A percentile compares a stretch with the other conserved stretches of the same genome.
Evolutionary conservation across 92 coral and sea anemone genomes (phyloP).

Genomic region (Paragorgia papillata): DNA sequence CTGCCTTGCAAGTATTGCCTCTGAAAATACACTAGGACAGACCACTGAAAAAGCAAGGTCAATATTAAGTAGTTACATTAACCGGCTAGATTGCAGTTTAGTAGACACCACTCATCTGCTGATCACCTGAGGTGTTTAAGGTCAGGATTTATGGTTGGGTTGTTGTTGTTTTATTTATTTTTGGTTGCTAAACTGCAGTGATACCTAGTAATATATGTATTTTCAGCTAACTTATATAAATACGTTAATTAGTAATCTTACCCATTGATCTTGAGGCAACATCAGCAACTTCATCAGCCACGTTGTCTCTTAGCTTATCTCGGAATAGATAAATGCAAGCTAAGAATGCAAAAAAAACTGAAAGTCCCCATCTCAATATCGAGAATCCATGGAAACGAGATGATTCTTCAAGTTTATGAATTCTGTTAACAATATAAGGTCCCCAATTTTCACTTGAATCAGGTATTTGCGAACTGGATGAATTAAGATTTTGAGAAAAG

Average conservation of each 20-base stretch:
- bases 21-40: too few species aligned
- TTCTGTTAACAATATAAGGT: conserved; percentile 48
- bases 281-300: conserved; percentile 97
- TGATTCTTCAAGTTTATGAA: conserved; percentile 81
- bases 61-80: too few species aligned
- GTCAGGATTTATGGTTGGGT: too few species aligned
- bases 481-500: neutral
- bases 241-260: conserved; percentile 50
- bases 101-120: too few species aligned
- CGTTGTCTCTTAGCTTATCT: conserved; percentile 83
- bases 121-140: too few species aligned
- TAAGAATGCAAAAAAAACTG: conserved; percentile 46
- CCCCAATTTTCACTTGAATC: conserved; percentile 22
- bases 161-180: too few species aligned
- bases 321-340: conserved; percentile 78
- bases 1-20: too few species aligned
- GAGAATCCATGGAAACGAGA: conserved; percentile 86
- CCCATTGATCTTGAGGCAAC: conserved; percentile 96
- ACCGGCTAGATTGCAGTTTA: too few species aligned
- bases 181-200: too few species aligned
- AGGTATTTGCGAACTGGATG: neutral
- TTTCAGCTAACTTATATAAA: too few species aligned
- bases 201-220: too few species aligned
- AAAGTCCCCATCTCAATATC: conserved; percentile 86
- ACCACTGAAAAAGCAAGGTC: too few species aligned